Conservation (phyloP, 2,113 vertebrate genomes). For the Lepisosteus oculatus region DNA sequence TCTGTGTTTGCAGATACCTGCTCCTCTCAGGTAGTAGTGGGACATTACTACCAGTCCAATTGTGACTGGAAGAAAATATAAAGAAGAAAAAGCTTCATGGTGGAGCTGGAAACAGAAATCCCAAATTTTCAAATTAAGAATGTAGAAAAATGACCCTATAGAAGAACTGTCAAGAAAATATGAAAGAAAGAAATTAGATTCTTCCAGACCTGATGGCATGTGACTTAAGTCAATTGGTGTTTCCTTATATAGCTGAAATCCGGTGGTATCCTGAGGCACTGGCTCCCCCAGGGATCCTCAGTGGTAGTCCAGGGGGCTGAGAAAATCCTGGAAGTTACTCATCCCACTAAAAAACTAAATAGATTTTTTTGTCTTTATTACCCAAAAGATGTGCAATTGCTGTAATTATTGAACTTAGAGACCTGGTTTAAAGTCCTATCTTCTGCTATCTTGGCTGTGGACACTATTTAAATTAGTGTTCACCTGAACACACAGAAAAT, state of each 20-base stretch:
- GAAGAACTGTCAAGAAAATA: slow-evolving; percentile 69
- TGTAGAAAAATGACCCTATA: slow-evolving; percentile 67
- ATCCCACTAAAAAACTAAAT: slow-evolving; percentile 74
- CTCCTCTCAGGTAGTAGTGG: slow-evolving; percentile 39
- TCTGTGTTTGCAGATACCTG: slow-evolving; percentile 49
- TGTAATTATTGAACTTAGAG: slow-evolving; percentile 51
- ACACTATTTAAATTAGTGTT: too few species aligned
- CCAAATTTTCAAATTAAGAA: slow-evolving; percentile 66
- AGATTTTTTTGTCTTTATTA: slow-evolving; percentile 77
- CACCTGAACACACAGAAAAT: too few species aligned
- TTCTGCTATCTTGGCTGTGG: slow-evolving; percentile 38
- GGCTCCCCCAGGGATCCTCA: slow-evolving; percentile 58
- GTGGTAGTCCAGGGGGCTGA: slow-evolving; percentile 60
- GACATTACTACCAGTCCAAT: slow-evolving; percentile 11
- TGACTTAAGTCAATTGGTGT: slow-evolving; percentile 71
- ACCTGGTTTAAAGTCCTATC: slow-evolving; percentile 55
- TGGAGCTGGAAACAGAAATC: slow-evolving; percentile 57
- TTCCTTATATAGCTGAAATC: slow-evolving; percentile 61
- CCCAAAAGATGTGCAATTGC: slow-evolving; percentile 59
- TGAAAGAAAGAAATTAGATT: slow-evolving; percentile 65
- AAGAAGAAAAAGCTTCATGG: slow-evolving; percentile 35
- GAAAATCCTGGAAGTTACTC: slow-evolving; percentile 77
- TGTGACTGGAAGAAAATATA: slow-evolving; percentile 16
- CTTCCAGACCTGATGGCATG: slow-evolving; percentile 63
- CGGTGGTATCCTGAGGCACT: slow-evolving; percentile 69